Conservation (phyloP, 2,888 invertebrate genomes). For the Tetanocera ferruginea region DNA sequence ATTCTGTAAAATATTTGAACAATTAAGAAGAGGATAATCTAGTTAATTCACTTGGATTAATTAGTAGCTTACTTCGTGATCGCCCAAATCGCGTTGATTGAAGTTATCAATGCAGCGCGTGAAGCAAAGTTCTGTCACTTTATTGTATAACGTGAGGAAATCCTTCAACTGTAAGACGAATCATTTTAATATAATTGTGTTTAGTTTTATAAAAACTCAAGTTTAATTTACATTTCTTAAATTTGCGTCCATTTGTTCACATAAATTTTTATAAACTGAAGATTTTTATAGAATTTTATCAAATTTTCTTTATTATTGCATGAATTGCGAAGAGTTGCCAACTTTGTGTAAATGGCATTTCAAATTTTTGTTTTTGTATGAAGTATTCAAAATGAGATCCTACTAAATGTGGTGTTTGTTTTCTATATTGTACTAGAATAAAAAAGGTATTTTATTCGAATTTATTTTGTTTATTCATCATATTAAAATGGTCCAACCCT, state of each 20-base stretch:
- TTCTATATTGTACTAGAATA: no score
- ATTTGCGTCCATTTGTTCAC: slow-evolving; percentile 56
- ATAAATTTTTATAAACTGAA: background rate
- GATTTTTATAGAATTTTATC: background rate
- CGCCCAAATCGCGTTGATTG: slow-evolving; percentile 58
- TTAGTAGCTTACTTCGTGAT: slow-evolving; percentile 57
- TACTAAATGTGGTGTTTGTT: no score
- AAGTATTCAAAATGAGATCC: no score
- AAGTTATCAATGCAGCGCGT: slow-evolving; percentile 66
- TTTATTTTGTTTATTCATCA: no score
- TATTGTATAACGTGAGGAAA: slow-evolving; percentile 69
- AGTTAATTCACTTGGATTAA: background rate
- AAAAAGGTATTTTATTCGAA: no score
- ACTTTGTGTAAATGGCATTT: no score
- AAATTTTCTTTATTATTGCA: background rate
- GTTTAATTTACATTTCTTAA: slow-evolving; percentile 55
- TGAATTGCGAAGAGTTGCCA: no score
- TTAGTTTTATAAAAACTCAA: background rate
- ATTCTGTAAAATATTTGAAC: slow-evolving; percentile 51
- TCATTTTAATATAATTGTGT: slow-evolving; percentile 5
- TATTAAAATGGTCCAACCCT: no score
- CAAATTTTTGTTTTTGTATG: no score
- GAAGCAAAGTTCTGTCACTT: slow-evolving; percentile 69
- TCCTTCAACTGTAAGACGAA: slow-evolving; percentile 64
- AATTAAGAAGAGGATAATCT: background rate